These are phyloP conservation scores for Eupithecia subfuscata DNA, from an alignment of 2,888 invertebrate species.

Conservation along the genomic window DNA sequence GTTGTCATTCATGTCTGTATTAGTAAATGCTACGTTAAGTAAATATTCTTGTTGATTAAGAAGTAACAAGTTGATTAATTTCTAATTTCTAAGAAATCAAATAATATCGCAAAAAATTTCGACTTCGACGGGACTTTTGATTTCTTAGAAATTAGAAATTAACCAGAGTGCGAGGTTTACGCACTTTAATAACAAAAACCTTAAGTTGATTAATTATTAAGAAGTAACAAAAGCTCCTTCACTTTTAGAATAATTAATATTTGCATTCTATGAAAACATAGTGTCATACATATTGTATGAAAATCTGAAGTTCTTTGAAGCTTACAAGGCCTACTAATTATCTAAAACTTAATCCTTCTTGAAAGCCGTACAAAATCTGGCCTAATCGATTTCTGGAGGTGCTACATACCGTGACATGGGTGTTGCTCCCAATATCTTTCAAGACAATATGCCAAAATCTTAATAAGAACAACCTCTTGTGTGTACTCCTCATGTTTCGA, in stretches of 20 bases:
- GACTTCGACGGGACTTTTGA: too few species aligned
- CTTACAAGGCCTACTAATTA: conserved; percentile 11
- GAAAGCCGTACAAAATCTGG: conserved; percentile 28
- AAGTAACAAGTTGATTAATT: too few species aligned
- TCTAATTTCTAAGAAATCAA: too few species aligned
- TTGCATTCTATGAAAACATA: not conserved
- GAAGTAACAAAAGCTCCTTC: not conserved
- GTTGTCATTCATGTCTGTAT: not conserved
- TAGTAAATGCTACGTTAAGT: not conserved
- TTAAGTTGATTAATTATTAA: too few species aligned
- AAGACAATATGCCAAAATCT: not conserved
- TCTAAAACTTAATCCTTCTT: conserved; percentile 11
- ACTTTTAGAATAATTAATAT: not conserved
- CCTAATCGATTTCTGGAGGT: conserved; percentile 26
- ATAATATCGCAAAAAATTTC: too few species aligned
- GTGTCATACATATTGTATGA: not conserved
- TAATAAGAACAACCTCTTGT: not conserved
- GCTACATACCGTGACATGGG: not conserved
- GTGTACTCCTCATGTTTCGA: not conserved
- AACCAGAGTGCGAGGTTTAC: too few species aligned
- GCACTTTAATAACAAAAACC: too few species aligned
- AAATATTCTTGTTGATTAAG: too few species aligned
- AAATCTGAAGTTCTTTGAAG: not conserved
- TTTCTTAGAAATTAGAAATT: too few species aligned
- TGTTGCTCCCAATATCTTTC: not conserved